These are phyloP conservation scores for Apostichopus parvimensis DNA, from an alignment of 35 echinoderm and acorn worm species.

Conservation along the genomic window DNA sequence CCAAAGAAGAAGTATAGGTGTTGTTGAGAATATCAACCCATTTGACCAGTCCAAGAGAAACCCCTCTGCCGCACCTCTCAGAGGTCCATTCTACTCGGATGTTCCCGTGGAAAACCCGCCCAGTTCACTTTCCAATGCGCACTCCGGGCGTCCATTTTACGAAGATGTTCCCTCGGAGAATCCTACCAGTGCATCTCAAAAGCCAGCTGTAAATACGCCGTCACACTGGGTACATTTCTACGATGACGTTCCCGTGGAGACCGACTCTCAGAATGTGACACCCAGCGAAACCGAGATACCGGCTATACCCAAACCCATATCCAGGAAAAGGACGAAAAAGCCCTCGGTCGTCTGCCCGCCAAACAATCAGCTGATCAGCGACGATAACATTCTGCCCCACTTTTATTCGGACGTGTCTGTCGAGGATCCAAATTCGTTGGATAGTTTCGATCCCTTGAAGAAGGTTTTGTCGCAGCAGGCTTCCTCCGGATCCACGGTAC, in stretches of 20 bases:
- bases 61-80: not conserved
- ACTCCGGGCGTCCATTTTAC: not conserved
- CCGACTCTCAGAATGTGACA: not conserved
- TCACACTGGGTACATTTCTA: constrained; percentile 89
- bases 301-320: constrained; percentile 44
- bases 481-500: not conserved
- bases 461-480: not conserved
- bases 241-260: constrained; percentile 77
- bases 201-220: not conserved
- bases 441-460: constrained; percentile 65
- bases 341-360: constrained; percentile 17
- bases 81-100: not conserved
- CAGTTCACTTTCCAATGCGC: too few relatives aligned
- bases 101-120: not conserved
- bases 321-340: constrained; percentile 44
- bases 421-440: constrained; percentile 47
- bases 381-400: not conserved
- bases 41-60: constrained; percentile 19
- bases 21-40: constrained; percentile 32
- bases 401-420: constrained; percentile 47
- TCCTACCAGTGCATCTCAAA: not conserved
- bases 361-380: constrained; percentile 30
- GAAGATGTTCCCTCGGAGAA: constrained; percentile 28
- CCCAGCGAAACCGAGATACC: not conserved
- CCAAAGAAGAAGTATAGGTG: not conserved